Conservation (phyloP, 2,797 vertebrate species). For the Coluber constrictor region DNA sequence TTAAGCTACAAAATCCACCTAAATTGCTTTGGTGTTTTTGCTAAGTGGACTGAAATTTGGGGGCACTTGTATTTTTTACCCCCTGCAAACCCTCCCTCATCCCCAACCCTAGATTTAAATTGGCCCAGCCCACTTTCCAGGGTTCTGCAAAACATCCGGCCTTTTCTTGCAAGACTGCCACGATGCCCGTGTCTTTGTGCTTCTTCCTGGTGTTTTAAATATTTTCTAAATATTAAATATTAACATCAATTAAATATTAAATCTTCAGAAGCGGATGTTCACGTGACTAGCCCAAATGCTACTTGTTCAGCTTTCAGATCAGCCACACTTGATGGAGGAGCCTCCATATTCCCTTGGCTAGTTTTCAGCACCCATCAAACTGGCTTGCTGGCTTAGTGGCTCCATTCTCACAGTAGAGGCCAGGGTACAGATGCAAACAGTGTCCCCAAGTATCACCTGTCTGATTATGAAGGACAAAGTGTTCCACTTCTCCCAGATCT, state of each 20-base stretch:
- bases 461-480: neutral
- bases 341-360: neutral
- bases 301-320: neutral
- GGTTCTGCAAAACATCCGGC: neutral
- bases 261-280: neutral
- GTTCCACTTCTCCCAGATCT: neutral
- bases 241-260: neutral
- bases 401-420: neutral
- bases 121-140: neutral
- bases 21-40: neutral
- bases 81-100: neutral
- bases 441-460: neutral
- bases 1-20: neutral
- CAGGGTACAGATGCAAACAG: neutral
- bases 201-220: neutral
- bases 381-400: neutral
- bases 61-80: neutral
- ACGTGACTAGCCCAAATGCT: neutral
- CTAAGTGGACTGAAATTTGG: neutral
- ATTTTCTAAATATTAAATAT: neutral
- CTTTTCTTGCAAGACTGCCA: neutral
- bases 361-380: neutral
- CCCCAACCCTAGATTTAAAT: neutral
- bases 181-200: neutral
- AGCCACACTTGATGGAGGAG: neutral